These are phyloP conservation scores for Blera fallax DNA, from an alignment of 2,888 invertebrate genomes.

Conservation along the genomic window DNA sequence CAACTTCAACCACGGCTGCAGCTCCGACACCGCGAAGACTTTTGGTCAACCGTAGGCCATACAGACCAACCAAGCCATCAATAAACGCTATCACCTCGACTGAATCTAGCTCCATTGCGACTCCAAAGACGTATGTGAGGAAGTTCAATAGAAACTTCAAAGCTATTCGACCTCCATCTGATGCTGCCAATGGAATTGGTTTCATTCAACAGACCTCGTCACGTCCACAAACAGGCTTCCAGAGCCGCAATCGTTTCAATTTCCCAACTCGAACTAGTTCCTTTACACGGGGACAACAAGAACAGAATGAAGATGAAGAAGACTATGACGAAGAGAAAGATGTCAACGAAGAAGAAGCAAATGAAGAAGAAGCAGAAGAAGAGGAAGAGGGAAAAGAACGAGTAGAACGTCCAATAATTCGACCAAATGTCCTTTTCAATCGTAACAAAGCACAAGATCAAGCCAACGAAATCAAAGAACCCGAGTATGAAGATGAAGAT, in stretches of 20 bases:
- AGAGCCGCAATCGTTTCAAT: conserved; percentile 74
- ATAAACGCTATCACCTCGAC: conserved; percentile 44
- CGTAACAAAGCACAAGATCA: neutral
- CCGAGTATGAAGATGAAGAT: conserved; percentile 44
- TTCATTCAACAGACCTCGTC: conserved; percentile 4
- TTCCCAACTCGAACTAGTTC: conserved; percentile 40
- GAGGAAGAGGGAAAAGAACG: conserved; percentile 46
- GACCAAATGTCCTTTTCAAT: conserved; percentile 3
- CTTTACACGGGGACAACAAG: neutral
- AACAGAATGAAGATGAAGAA: conserved; percentile 62
- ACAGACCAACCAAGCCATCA: conserved; percentile 73
- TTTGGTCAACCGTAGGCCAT: conserved; percentile 77
- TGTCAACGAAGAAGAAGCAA: conserved; percentile 66
- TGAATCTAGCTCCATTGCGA: neutral
- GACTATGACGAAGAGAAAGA: conserved; percentile 70
- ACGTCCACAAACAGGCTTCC: conserved; percentile 18
- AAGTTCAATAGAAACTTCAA: conserved; percentile 67
- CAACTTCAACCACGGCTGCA: neutral
- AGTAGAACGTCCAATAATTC: neutral
- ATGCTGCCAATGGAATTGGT: conserved; percentile 34
- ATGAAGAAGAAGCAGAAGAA: conserved; percentile 38
- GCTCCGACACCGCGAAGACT: conserved; percentile 73
- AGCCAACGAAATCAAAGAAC: conserved; percentile 18
- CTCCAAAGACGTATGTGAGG: conserved; percentile 48
- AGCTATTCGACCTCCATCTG: conserved; percentile 49